Evolutionary conservation across 2,113 vertebrate genomes (phyloP).

Genomic region (Uropsilus gracilis): DNA sequence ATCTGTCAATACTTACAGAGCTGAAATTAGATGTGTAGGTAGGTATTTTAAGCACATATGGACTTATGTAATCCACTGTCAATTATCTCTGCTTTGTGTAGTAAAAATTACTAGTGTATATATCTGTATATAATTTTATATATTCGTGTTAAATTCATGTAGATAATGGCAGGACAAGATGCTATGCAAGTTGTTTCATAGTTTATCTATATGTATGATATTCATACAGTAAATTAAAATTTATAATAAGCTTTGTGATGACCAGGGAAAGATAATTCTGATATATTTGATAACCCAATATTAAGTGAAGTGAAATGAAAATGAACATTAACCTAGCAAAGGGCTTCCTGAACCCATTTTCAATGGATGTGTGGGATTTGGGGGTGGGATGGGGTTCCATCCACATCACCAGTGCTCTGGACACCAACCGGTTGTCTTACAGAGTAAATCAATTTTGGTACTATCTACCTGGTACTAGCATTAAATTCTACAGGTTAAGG

Average conservation of each 20-base stretch:
- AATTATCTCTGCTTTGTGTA: neutral
- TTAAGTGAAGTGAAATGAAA: constrained; percentile 52
- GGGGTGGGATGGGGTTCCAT: neutral
- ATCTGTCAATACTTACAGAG: neutral
- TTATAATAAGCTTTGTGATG: neutral
- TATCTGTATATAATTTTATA: constrained; percentile 19
- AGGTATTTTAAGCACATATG: neutral
- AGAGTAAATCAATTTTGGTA: neutral
- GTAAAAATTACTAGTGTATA: neutral
- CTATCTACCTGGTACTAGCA: neutral
- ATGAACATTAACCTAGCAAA: constrained; percentile 34
- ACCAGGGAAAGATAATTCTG: neutral
- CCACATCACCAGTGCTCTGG: neutral
- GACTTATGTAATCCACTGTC: neutral
- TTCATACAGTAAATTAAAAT: constrained; percentile 41
- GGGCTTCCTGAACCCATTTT: neutral
- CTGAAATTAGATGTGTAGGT: neutral
- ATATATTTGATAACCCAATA: constrained; percentile 15
- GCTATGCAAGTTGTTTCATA: neutral
- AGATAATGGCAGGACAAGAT: constrained; percentile 24
- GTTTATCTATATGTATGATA: neutral
- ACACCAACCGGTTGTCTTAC: neutral
- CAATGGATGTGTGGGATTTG: neutral
- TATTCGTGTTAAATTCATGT: constrained; percentile 14
- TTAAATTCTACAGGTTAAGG: neutral